phyloP scores from a whole-genome alignment of 2,113 vertebrate genomes.

The Saimiri boliviensis region DNA sequence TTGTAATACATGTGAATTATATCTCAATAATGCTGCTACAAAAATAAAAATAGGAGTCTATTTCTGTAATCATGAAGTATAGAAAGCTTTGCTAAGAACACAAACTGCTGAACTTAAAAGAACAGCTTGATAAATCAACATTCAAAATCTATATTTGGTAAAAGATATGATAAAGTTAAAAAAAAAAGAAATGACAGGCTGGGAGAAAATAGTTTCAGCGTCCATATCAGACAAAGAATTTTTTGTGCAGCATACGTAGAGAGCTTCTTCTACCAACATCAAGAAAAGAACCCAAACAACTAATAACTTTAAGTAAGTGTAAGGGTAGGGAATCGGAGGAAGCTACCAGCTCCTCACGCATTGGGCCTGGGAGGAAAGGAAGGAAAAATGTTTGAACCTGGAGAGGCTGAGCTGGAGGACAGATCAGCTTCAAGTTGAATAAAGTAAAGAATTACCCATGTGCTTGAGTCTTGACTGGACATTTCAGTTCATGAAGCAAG shows the following conservation, averaged over 20 bases:
- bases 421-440: neutral
- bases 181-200: slow-evolving; percentile 31
- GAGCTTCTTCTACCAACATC: neutral
- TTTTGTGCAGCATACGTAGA: neutral
- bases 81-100: slow-evolving; percentile 55
- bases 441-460: neutral
- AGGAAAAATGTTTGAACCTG: fast-evolving
- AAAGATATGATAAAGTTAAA: slow-evolving; percentile 59
- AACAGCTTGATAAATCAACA: slow-evolving; percentile 77
- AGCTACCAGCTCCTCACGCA: fast-evolving
- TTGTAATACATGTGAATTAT: slow-evolving; percentile 21
- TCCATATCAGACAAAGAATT: neutral
- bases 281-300: neutral
- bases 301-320: neutral
- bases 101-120: slow-evolving; percentile 67
- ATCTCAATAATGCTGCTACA: slow-evolving; percentile 47
- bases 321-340: fast-evolving
- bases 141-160: slow-evolving; percentile 70
- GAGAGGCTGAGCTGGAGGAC: neutral
- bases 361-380: neutral
- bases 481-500: neutral
- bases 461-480: neutral
- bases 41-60: slow-evolving; percentile 59
- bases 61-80: slow-evolving; percentile 51
- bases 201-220: slow-evolving; percentile 34